Percentiles rank a stretch among this genome's conserved stretches.
Conservation (phyloP, 2,113 vertebrate species). For the Anseranas semipalmata region DNA sequence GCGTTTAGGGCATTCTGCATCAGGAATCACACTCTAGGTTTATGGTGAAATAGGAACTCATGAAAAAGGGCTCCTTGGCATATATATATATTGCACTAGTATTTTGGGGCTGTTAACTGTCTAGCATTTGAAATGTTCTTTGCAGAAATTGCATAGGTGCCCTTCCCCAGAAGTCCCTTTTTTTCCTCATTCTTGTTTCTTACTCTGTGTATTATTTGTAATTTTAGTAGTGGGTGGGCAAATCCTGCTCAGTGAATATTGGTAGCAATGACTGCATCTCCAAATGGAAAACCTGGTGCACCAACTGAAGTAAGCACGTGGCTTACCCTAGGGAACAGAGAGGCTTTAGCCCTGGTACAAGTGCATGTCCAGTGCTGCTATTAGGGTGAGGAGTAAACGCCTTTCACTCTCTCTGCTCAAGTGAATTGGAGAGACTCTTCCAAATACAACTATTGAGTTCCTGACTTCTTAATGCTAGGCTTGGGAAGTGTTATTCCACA, state of each 20-base stretch:
- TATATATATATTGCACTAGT: neutral
- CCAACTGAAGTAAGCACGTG: neutral
- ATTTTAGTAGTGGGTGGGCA: neutral
- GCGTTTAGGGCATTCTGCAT: neutral
- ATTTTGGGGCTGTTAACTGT: neutral
- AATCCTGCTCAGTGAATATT: neutral
- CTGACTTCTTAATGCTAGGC: neutral
- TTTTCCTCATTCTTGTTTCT: neutral
- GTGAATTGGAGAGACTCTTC: neutral
- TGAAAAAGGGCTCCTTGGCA: neutral
- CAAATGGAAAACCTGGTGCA: neutral
- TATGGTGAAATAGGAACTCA: neutral
- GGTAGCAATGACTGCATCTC: neutral
- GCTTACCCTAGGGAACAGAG: neutral
- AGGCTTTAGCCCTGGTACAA: neutral
- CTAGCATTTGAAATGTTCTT: neutral
- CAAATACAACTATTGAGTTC: neutral
- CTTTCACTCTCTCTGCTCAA: neutral
- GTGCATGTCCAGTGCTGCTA: neutral
- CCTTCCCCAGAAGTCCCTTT: neutral
- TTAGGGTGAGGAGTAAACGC: neutral
- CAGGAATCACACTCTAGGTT: neutral
- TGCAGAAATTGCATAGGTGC: neutral
- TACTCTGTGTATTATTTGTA: neutral
- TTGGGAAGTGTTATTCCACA: neutral